Conservation (phyloP, 2,888 invertebrate genomes). For the Meloe dianella region DNA sequence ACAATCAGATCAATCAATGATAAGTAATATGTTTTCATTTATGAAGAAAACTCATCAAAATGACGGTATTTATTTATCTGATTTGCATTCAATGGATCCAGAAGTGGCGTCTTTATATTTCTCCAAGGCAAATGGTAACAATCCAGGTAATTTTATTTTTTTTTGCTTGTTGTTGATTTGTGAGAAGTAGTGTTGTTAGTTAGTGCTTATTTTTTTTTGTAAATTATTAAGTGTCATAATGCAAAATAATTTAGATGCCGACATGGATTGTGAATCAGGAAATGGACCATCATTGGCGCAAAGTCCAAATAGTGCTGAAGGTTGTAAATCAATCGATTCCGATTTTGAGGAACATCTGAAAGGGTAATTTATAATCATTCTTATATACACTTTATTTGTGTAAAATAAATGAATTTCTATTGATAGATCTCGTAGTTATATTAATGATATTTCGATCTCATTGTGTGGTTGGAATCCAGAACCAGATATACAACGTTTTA, state of each 20-base stretch:
- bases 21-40: conserved; percentile 92
- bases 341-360: conserved; percentile 78
- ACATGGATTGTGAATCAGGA: conserved; percentile 95
- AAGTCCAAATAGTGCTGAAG: conserved; percentile 89
- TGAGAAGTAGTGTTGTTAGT: background rate
- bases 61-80: conserved; percentile 75
- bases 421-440: conserved; percentile 55
- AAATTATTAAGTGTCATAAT: conserved; percentile 52
- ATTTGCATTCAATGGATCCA: conserved; percentile 90
- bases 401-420: background rate
- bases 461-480: conserved; percentile 73
- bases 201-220: conserved; percentile 29
- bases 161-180: too few species aligned
- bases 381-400: conserved; percentile 30
- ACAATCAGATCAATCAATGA: conserved; percentile 68
- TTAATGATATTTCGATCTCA: conserved; percentile 74
- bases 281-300: conserved; percentile 95
- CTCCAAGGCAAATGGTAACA: conserved; percentile 59
- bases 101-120: conserved; percentile 89
- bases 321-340: conserved; percentile 80
- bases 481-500: conserved; percentile 63
- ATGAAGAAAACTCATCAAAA: conserved; percentile 72
- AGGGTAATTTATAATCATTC: too few species aligned
- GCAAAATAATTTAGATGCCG: conserved; percentile 61
- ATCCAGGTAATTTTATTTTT: conserved; percentile 39